Conservation (phyloP, 2,113 vertebrate genomes). For the Typhlomys cinereus region DNA sequence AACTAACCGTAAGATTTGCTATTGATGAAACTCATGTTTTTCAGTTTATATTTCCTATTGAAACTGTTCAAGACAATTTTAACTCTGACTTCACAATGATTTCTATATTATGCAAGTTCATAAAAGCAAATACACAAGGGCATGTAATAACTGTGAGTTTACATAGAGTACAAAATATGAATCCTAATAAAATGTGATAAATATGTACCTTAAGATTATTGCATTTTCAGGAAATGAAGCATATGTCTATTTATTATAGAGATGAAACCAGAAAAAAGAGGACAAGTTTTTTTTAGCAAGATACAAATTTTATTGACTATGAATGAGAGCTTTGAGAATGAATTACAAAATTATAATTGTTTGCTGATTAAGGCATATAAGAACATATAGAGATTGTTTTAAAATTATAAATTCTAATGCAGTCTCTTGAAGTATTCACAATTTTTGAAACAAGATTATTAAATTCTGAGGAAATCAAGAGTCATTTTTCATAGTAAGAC, state of each 20-base stretch:
- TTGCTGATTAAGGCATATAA: not conserved
- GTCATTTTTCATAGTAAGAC: not conserved
- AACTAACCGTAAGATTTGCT: too few relatives aligned
- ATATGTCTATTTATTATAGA: not conserved
- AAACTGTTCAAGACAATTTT: not conserved
- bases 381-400: not conserved
- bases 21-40: not conserved
- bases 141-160: not conserved
- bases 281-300: not conserved
- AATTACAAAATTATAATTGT: not conserved
- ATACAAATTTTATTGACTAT: not conserved
- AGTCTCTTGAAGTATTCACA: not conserved
- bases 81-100: not conserved
- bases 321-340: not conserved
- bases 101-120: not conserved
- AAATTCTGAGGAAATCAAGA: not conserved
- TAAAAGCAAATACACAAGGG: not conserved
- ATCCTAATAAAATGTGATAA: not conserved
- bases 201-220: not conserved
- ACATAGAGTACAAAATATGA: not conserved
- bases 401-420: not conserved
- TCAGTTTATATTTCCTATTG: not conserved
- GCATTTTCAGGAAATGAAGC: not conserved
- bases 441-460: not conserved
- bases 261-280: not conserved